Evolutionary conservation across 2,888 invertebrate species (phyloP).

Genomic region (Odontomyia ornata): DNA sequence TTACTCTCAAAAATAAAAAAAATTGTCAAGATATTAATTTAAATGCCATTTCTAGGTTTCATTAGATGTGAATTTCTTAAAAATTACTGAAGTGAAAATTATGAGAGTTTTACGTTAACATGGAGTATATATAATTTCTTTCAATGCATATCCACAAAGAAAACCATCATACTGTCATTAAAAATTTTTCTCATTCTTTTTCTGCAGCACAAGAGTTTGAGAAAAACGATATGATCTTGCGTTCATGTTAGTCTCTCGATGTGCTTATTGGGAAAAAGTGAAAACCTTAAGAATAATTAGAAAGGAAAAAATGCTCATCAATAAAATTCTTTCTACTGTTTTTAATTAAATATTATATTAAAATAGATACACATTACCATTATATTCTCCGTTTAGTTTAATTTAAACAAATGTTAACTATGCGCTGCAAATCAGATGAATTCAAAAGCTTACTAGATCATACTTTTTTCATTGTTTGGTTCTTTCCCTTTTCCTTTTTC

Average conservation of each 20-base stretch:
- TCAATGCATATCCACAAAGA: background rate
- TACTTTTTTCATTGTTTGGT: constrained; percentile 26
- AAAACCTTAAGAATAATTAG: constrained; percentile 14
- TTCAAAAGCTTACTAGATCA: constrained; percentile 39
- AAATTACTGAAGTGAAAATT: constrained; percentile 8
- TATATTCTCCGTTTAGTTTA: constrained; percentile 24
- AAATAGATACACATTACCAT: constrained; percentile 1
- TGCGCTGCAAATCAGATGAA: constrained; percentile 42
- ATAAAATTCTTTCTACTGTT: constrained; percentile 8
- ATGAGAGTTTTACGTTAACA: constrained; percentile 24
- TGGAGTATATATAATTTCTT: background rate
- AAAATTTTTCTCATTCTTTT: constrained; percentile 2
- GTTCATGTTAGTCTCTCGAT: too few relatives aligned
- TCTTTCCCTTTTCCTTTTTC: background rate
- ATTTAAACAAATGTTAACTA: constrained; percentile 19
- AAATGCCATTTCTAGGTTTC: constrained; percentile 31
- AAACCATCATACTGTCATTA: background rate
- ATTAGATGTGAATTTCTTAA: constrained; percentile 1
- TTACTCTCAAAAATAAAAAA: background rate
- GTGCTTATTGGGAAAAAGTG: too few relatives aligned
- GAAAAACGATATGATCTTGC: background rate
- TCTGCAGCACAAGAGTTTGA: background rate
- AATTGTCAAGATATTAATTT: constrained; percentile 17
- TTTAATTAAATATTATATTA: background rate
- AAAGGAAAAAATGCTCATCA: constrained; percentile 29